Evolutionary conservation across 2,113 vertebrate species (phyloP).

Genomic region (Pollachius pollachius): DNA sequence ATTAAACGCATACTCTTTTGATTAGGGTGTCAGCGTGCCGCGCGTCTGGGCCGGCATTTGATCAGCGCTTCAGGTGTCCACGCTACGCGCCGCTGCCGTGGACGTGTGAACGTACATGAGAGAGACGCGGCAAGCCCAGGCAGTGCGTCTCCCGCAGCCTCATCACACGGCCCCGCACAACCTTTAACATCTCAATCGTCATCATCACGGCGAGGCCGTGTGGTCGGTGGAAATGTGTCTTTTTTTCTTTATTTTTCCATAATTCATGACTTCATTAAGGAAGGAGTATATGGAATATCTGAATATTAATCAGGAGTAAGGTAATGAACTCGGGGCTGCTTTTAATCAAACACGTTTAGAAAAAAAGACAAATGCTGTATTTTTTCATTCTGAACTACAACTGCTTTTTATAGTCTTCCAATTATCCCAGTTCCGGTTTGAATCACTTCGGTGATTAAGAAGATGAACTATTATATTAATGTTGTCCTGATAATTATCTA

Average conservation of each 20-base stretch:
- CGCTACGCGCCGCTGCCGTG: constrained; percentile 28
- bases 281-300: background rate
- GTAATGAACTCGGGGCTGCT: background rate
- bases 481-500: no score
- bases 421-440: no score
- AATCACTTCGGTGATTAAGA: no score
- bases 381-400: no score
- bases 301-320: background rate
- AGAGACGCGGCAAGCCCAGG: constrained; percentile 18
- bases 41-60: constrained; percentile 31
- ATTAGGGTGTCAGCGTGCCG: constrained; percentile 43
- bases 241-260: background rate
- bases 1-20: constrained; percentile 53
- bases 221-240: background rate
- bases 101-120: no score
- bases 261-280: constrained; percentile 7
- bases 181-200: constrained; percentile 5
- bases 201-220: background rate
- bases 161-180: background rate
- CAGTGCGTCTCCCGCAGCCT: constrained; percentile 10
- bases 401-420: no score
- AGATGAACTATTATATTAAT: no score
- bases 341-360: background rate
- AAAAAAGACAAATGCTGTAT: background rate
- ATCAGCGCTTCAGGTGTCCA: constrained; percentile 43